phyloP scores from a whole-genome alignment of 92 coral and sea anemone genomes.

The Virgularia gustaviana region DNA sequence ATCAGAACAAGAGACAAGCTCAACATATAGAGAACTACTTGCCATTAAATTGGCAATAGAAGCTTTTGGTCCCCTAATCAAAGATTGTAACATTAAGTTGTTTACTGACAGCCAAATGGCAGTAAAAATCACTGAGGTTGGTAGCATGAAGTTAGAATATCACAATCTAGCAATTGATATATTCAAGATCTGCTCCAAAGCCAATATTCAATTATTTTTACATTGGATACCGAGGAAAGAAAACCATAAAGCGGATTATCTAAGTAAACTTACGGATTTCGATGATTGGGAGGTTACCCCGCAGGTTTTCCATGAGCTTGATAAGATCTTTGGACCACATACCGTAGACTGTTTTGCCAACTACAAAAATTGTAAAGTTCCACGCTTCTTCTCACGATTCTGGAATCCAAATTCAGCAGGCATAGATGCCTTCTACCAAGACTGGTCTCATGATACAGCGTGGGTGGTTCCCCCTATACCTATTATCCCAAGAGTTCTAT shows the following conservation, averaged over 20 bases:
- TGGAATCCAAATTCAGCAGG: constrained; percentile 46
- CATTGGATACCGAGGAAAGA: constrained; percentile 31
- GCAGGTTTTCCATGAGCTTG: constrained; percentile 10
- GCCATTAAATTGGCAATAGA: constrained; percentile 6
- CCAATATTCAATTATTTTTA: constrained; percentile 1
- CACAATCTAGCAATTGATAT: constrained; percentile 14
- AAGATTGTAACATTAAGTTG: not conserved
- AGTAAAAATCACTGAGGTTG: constrained; percentile 4
- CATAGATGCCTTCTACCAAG: constrained; percentile 22
- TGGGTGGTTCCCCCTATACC: constrained; percentile 14
- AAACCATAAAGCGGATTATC: constrained; percentile 32
- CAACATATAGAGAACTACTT: constrained; percentile 11
- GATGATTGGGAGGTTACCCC: constrained; percentile 16
- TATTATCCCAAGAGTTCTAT: not conserved
- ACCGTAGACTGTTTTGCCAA: constrained; percentile 51
- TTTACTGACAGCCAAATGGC: constrained; percentile 37
- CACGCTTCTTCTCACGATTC: constrained; percentile 19
- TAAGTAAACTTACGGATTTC: constrained; percentile 22
- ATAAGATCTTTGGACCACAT: constrained; percentile 30
- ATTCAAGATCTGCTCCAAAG: not conserved
- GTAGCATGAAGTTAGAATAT: constrained; percentile 15
- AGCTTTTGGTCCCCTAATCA: constrained; percentile 12
- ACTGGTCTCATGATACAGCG: not conserved
- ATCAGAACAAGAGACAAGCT: constrained; percentile 1
- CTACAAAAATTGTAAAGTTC: constrained; percentile 26